Evolutionary conservation across 2,797 vertebrate species (phyloP).

Genomic region (Sebastiscus tertius): DNA sequence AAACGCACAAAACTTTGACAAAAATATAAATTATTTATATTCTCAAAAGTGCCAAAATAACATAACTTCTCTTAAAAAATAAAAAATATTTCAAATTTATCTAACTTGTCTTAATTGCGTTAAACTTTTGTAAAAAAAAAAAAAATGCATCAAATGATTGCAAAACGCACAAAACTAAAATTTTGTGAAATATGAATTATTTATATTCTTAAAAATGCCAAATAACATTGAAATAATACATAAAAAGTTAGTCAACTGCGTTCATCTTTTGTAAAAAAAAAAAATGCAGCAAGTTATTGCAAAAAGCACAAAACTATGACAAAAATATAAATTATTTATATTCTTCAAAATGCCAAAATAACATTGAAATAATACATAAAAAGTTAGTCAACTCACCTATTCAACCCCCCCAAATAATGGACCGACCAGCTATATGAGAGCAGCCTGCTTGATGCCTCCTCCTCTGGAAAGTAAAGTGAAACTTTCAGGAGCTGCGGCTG

Average conservation of each 20-base stretch:
- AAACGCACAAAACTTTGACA: neutral
- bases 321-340: neutral
- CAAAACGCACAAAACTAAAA: neutral
- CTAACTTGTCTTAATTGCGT: too few species aligned
- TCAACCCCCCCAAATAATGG: slow-evolving; percentile 25
- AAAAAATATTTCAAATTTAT: rapidly evolving
- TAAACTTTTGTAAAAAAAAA: too few species aligned
- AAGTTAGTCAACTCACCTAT: slow-evolving; percentile 61
- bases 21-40: neutral
- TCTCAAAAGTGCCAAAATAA: neutral
- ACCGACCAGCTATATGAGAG: slow-evolving; percentile 23
- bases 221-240: neutral
- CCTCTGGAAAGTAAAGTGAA: slow-evolving; percentile 53
- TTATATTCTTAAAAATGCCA: neutral
- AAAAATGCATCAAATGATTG: neutral
- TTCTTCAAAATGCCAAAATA: neutral
- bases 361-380: neutral
- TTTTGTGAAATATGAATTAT: neutral
- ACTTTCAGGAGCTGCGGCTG: slow-evolving; percentile 61
- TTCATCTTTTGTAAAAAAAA: too few species aligned
- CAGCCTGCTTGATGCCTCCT: slow-evolving; percentile 64
- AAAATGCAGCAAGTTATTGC: neutral
- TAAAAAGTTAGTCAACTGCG: too few species aligned
- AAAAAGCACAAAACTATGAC: neutral
- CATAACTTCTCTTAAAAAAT: neutral